phyloP scores from a whole-genome alignment of 1,140 invertebrate species.

The Drosophila dunni region DNA sequence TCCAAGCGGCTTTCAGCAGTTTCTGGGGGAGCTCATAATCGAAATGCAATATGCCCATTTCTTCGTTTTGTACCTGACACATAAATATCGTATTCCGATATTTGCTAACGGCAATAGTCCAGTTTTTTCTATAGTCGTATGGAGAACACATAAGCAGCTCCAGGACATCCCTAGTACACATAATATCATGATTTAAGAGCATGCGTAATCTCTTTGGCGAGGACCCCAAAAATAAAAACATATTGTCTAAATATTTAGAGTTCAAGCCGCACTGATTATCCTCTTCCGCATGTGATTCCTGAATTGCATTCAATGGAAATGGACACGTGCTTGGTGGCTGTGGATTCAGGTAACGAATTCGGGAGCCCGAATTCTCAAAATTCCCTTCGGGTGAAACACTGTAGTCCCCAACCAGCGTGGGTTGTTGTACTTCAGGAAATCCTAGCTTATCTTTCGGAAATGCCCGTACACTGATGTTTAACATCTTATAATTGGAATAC shows the following conservation, averaged over 20 bases:
- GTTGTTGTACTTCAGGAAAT: slow-evolving; percentile 39
- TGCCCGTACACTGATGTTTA: slow-evolving; percentile 24
- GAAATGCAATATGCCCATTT: neutral
- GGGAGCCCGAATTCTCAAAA: slow-evolving; percentile 16
- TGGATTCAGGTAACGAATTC: slow-evolving; percentile 33
- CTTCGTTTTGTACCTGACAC: slow-evolving; percentile 3
- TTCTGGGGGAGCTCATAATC: slow-evolving; percentile 4
- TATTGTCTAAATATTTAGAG: slow-evolving; percentile 43
- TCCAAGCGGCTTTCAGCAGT: slow-evolving; percentile 10
- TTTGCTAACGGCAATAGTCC: slow-evolving; percentile 44
- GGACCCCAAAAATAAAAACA: slow-evolving; percentile 38
- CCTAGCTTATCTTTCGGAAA: neutral
- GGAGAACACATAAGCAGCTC: slow-evolving; percentile 58
- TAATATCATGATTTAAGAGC: slow-evolving; percentile 35
- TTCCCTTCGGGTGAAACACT: slow-evolving; percentile 38
- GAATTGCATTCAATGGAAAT: slow-evolving; percentile 9
- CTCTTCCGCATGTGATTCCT: neutral
- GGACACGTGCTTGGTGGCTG: slow-evolving; percentile 8
- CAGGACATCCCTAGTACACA: slow-evolving; percentile 52
- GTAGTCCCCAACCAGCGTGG: slow-evolving; percentile 36
- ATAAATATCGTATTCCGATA: slow-evolving; percentile 59
- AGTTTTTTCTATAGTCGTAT: slow-evolving; percentile 47
- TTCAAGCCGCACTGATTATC: neutral
- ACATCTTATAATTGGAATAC: slow-evolving; percentile 19
- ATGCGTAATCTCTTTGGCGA: neutral